Percentiles rank a stretch among this genome's conserved stretches.
Evolutionary conservation across 2,113 vertebrate genomes (phyloP).

Genomic region (Zootoca vivipara): DNA sequence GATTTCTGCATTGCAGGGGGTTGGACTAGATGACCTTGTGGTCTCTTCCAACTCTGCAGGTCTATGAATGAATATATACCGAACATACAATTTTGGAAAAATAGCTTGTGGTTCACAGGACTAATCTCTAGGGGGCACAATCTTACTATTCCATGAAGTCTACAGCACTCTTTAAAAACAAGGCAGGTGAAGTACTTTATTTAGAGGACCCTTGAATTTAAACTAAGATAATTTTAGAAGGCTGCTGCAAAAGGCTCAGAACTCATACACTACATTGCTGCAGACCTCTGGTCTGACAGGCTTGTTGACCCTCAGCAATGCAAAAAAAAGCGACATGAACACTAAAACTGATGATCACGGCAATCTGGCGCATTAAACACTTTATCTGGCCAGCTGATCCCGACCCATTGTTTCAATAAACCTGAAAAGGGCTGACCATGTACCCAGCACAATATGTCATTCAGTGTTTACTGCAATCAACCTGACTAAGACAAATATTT

Average conservation of each 20-base stretch:
- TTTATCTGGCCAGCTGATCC: slow-evolving; percentile 80
- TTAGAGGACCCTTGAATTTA: slow-evolving; percentile 19
- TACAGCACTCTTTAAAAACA: slow-evolving; percentile 31
- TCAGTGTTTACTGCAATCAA: slow-evolving; percentile 74
- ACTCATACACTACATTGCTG: slow-evolving; percentile 38
- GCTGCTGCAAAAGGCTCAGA: slow-evolving; percentile 21
- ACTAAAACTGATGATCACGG: slow-evolving; percentile 83
- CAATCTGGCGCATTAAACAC: slow-evolving; percentile 68
- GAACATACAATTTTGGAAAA: background rate
- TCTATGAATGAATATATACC: no score
- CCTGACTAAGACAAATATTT: slow-evolving; percentile 75
- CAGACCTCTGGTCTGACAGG: slow-evolving; percentile 47
- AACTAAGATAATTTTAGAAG: slow-evolving; percentile 35
- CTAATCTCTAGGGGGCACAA: background rate
- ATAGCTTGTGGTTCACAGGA: background rate
- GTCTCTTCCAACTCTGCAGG: no score
- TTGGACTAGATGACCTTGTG: no score
- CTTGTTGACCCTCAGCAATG: slow-evolving; percentile 47
- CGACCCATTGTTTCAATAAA: slow-evolving; percentile 77
- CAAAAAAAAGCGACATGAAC: slow-evolving; percentile 52
- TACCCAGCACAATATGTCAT: slow-evolving; percentile 76
- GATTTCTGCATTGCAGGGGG: no score
- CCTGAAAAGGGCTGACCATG: slow-evolving; percentile 76
- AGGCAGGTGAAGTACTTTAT: slow-evolving; percentile 39
- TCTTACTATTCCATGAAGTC: background rate